Percentiles rank a stretch among this genome's conserved stretches.
These are phyloP conservation scores for Acromyrmex heyeri DNA, from an alignment of 1,140 invertebrate species.

Conservation along the genomic window DNA sequence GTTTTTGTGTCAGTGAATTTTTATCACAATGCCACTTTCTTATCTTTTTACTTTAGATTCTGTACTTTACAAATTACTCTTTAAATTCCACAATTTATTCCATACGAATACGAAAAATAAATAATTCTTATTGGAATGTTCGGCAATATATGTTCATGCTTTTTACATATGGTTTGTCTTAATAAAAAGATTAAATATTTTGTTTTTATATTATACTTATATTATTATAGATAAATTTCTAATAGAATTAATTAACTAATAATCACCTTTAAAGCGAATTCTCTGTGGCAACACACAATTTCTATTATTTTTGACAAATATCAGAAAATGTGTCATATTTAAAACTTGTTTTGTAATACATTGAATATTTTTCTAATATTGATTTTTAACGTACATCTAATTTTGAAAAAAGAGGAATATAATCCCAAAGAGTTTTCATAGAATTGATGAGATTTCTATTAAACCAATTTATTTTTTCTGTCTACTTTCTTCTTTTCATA, in stretches of 20 bases:
- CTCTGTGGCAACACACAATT: neutral
- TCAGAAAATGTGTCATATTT: neutral
- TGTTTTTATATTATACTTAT: neutral
- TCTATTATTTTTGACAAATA: neutral
- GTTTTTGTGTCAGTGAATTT: slow-evolving; percentile 26
- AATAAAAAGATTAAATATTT: neutral
- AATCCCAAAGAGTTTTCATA: neutral
- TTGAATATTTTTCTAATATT: neutral
- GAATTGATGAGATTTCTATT: slow-evolving; percentile 1
- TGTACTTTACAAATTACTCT: neutral
- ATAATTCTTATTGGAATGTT: neutral
- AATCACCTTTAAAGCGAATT: neutral
- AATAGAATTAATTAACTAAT: neutral
- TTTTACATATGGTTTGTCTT: neutral
- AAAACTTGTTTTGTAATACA: neutral
- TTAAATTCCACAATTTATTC: neutral
- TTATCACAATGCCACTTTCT: slow-evolving; percentile 6
- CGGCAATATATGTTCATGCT: neutral
- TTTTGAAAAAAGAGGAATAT: neutral
- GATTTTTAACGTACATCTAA: neutral
- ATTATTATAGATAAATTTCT: neutral
- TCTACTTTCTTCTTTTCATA: slow-evolving; percentile 30
- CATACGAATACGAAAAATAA: neutral
- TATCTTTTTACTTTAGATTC: slow-evolving; percentile 16
- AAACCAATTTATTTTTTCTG: neutral